A percentile compares a stretch with the other conserved stretches of the same genome.
phyloP scores from a whole-genome alignment of 2,888 invertebrate species.

The Gisinianus flammeolus region DNA sequence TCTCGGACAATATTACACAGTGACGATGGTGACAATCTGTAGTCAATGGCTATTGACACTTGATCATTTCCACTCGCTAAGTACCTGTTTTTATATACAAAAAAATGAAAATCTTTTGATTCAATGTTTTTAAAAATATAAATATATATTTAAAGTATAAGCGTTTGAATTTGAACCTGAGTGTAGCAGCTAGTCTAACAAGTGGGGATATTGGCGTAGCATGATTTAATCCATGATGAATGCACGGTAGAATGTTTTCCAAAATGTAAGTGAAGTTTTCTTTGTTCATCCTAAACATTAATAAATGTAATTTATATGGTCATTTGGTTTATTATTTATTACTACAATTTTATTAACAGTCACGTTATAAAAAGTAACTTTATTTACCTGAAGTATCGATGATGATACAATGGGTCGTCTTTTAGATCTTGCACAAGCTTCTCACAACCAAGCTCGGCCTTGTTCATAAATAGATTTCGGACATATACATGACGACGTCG shows the following conservation, averaged over 20 bases:
- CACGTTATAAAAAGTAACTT: background rate
- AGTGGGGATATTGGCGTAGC: background rate
- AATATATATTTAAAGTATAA: too few relatives aligned
- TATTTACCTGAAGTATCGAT: conserved; percentile 13
- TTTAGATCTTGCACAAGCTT: background rate
- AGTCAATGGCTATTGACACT: conserved; percentile 10
- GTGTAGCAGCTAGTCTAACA: background rate
- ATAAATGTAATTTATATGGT: background rate
- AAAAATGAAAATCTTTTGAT: background rate
- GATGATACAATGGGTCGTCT: conserved; percentile 1
- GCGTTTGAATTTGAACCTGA: background rate
- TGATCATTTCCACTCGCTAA: conserved; percentile 22
- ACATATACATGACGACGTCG: background rate
- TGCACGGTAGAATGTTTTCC: background rate
- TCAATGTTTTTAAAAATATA: background rate
- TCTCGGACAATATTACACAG: conserved; percentile 32
- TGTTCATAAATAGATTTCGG: background rate
- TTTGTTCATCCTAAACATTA: conserved; percentile 31
- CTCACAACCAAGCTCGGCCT: background rate
- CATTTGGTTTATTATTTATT: too few relatives aligned
- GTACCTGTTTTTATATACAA: conserved; percentile 1
- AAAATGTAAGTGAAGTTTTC: conserved; percentile 17
- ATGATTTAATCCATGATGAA: conserved; percentile 14
- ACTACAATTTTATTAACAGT: too few relatives aligned
- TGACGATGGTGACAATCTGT: conserved; percentile 26